A percentile compares a stretch with the other conserved stretches of the same genome.
phyloP scores from a whole-genome alignment of 2,797 vertebrate genomes.

The Crenichthys baileyi region DNA sequence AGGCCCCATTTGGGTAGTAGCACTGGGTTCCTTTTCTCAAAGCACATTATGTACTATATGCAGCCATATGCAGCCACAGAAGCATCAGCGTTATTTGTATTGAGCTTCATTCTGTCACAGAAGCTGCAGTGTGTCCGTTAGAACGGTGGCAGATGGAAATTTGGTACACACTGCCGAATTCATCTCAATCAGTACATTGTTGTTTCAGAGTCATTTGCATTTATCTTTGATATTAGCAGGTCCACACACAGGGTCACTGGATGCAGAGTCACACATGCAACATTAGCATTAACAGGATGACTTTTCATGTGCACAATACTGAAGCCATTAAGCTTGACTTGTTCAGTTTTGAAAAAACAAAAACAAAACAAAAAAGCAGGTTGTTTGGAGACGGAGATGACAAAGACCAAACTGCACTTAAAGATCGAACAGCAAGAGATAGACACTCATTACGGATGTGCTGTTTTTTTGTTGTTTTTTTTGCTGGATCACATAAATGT shows the following conservation, averaged over 20 bases:
- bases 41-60: conserved; percentile 21
- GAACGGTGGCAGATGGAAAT: conserved; percentile 67
- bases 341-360: too few species aligned
- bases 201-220: conserved; percentile 43
- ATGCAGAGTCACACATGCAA: conserved; percentile 1
- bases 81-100: conserved; percentile 40
- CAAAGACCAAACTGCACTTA: neutral
- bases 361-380: too few species aligned
- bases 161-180: conserved; percentile 37
- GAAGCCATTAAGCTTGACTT: neutral
- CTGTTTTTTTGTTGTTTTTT: too few species aligned
- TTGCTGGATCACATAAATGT: neutral
- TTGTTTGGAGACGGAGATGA: too few species aligned
- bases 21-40: conserved; percentile 33
- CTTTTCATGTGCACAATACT: conserved; percentile 7
- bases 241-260: conserved; percentile 2
- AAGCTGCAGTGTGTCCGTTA: neutral
- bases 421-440: neutral
- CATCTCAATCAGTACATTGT: conserved; percentile 60
- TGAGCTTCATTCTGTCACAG: conserved; percentile 56
- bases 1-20: neutral
- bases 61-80: conserved; percentile 34
- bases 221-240: conserved; percentile 17
- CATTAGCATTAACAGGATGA: neutral
- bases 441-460: too few species aligned